A percentile compares a stretch with the other conserved stretches of the same genome.
Evolutionary conservation across 2,888 invertebrate species (phyloP).

Genomic region (Caenorhabditis uteleia): DNA sequence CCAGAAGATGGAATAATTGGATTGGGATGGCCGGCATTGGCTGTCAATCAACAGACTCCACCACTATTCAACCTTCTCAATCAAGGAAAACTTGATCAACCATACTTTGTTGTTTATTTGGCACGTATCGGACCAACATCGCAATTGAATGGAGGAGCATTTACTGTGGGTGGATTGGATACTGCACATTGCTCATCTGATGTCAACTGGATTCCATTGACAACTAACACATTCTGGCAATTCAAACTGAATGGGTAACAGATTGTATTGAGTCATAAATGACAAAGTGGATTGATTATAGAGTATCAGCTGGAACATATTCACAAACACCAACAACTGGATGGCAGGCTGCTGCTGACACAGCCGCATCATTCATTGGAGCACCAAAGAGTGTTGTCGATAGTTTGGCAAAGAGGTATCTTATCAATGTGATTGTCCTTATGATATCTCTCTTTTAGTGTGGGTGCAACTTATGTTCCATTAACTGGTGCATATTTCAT

Average conservation of each 20-base stretch:
- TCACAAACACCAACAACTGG: constrained; percentile 27
- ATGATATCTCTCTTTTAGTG: constrained; percentile 23
- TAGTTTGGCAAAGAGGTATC: constrained; percentile 41
- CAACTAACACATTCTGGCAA: constrained; percentile 55
- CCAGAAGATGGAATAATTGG: constrained; percentile 68
- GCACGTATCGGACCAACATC: constrained; percentile 41
- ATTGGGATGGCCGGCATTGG: constrained; percentile 71
- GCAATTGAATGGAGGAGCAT: constrained; percentile 48
- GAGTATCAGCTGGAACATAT: constrained; percentile 38
- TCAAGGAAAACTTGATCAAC: constrained; percentile 50
- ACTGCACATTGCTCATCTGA: constrained; percentile 37
- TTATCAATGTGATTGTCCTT: neutral
- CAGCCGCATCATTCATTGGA: constrained; percentile 60
- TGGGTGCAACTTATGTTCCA: constrained; percentile 54
- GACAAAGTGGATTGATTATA: constrained; percentile 13
- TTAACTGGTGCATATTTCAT: constrained; percentile 51
- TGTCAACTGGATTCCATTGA: constrained; percentile 48
- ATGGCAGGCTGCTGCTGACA: constrained; percentile 55
- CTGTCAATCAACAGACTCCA: constrained; percentile 71
- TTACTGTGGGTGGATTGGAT: constrained; percentile 57
- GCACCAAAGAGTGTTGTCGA: constrained; percentile 54
- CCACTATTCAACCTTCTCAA: constrained; percentile 60
- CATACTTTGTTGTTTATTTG: constrained; percentile 46
- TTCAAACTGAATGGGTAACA: constrained; percentile 47
- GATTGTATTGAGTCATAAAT: neutral